A percentile compares a stretch with the other conserved stretches of the same genome.
Evolutionary conservation across 2,113 vertebrate genomes (phyloP).

Genomic region (Myrmecobius fasciatus): DNA sequence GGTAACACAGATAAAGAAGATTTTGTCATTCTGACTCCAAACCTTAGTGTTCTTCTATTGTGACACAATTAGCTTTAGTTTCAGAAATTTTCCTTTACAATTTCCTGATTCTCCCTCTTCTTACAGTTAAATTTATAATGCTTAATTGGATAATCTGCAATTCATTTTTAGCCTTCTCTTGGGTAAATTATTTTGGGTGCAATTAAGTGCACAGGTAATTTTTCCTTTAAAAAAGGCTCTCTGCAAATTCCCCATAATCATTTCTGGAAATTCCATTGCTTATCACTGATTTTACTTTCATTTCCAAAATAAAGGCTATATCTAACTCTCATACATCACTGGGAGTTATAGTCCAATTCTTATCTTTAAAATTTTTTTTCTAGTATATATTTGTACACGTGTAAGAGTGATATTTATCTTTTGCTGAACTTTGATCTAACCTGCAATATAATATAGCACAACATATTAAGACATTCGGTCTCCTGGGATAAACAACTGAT

Average conservation of each 20-base stretch:
- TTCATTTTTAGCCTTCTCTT: slow-evolving; percentile 45
- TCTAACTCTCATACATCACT: slow-evolving; percentile 20
- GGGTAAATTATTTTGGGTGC: slow-evolving; percentile 41
- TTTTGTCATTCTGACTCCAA: too few relatives aligned
- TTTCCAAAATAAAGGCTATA: slow-evolving; percentile 37
- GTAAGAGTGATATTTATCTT: slow-evolving; percentile 68
- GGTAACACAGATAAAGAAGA: too few relatives aligned
- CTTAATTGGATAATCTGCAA: slow-evolving; percentile 8
- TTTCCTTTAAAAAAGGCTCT: not conserved
- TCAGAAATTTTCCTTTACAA: too few relatives aligned
- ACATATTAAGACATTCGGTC: slow-evolving; percentile 35
- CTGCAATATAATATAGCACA: slow-evolving; percentile 31
- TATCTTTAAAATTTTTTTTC: slow-evolving; percentile 62
- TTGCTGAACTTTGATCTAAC: slow-evolving; percentile 75
- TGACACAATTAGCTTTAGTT: too few relatives aligned
- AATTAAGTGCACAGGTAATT: not conserved
- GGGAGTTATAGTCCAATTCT: slow-evolving; percentile 70
- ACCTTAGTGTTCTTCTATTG: too few relatives aligned
- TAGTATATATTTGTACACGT: slow-evolving; percentile 60
- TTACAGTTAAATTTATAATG: too few relatives aligned
- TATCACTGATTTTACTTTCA: slow-evolving; percentile 4
- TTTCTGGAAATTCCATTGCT: slow-evolving; percentile 44
- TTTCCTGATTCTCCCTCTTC: too few relatives aligned
- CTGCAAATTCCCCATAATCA: not conserved
- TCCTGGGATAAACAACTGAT: slow-evolving; percentile 11